Evolutionary conservation across 2,888 invertebrate genomes (phyloP).

Genomic region (Conus canariensis): DNA sequence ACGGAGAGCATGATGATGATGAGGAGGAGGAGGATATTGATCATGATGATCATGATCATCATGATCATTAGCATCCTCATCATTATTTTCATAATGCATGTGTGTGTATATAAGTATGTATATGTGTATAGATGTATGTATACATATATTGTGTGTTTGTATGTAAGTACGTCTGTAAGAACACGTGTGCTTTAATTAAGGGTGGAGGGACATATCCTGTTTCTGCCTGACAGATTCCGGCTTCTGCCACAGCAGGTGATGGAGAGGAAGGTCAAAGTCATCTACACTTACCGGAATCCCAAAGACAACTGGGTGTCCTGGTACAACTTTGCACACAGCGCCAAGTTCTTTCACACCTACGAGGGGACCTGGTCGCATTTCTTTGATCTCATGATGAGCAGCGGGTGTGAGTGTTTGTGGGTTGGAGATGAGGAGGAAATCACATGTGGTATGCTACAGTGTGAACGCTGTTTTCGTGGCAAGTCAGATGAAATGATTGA

Average conservation of each 20-base stretch:
- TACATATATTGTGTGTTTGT: neutral
- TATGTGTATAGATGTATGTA: neutral
- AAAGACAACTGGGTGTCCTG: slow-evolving; percentile 46
- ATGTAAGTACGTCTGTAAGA: neutral
- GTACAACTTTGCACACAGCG: slow-evolving; percentile 33
- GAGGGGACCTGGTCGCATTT: slow-evolving; percentile 44
- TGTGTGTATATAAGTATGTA: neutral
- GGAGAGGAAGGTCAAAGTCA: slow-evolving; percentile 32
- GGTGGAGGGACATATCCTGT: neutral
- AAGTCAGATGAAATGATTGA: no score
- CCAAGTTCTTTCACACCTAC: neutral
- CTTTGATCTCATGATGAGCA: slow-evolving; percentile 34
- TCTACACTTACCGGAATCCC: slow-evolving; percentile 42
- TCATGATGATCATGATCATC: no score
- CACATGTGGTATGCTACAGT: no score
- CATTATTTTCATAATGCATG: neutral
- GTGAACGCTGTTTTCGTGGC: no score
- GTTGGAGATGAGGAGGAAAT: no score
- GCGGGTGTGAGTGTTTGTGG: slow-evolving; percentile 41
- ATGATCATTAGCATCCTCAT: no score
- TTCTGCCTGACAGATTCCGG: neutral
- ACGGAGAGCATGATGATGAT: no score
- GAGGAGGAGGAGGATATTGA: no score
- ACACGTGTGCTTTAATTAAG: neutral
- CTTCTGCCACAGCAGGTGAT: neutral